Evolutionary conservation across 2,113 vertebrate species (phyloP).

Genomic region (Cebidichthys violaceus): DNA sequence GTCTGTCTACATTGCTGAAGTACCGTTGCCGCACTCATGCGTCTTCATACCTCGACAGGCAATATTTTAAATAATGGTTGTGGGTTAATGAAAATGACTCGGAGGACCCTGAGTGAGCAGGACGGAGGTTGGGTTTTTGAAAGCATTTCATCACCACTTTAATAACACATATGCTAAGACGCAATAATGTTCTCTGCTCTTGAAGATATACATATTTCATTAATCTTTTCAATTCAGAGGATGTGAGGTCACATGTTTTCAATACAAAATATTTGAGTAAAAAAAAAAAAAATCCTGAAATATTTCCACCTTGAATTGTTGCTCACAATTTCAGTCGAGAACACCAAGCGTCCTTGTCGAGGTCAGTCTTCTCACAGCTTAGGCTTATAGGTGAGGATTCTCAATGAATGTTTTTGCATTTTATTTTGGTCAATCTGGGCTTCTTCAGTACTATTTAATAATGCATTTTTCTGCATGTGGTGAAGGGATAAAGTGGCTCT

Average conservation of each 20-base stretch:
- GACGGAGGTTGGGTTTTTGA: constrained; percentile 70
- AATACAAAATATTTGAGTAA: constrained; percentile 11
- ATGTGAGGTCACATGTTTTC: constrained; percentile 23
- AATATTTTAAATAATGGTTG: constrained; percentile 81
- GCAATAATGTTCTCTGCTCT: constrained; percentile 24
- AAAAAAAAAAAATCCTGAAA: background rate
- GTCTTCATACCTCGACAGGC: constrained; percentile 58
- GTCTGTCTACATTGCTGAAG: constrained; percentile 29
- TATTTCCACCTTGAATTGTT: background rate
- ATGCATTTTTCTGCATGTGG: constrained; percentile 80
- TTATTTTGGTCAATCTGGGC: constrained; percentile 71
- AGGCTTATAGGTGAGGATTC: constrained; percentile 54
- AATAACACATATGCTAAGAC: constrained; percentile 71
- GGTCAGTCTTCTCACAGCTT: constrained; percentile 64
- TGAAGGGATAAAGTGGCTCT: constrained; percentile 83
- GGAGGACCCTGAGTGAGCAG: constrained; percentile 69
- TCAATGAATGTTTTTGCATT: constrained; percentile 55
- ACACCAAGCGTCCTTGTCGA: constrained; percentile 58
- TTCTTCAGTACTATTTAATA: constrained; percentile 82
- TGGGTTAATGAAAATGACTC: constrained; percentile 81
- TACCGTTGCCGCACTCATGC: constrained; percentile 28
- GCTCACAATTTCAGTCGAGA: constrained; percentile 23
- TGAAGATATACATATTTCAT: constrained; percentile 4
- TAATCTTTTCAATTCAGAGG: constrained; percentile 5
- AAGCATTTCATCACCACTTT: constrained; percentile 73